These are phyloP conservation scores for Crocallis elinguaria DNA, from an alignment of 2,888 invertebrate species.

Conservation along the genomic window DNA sequence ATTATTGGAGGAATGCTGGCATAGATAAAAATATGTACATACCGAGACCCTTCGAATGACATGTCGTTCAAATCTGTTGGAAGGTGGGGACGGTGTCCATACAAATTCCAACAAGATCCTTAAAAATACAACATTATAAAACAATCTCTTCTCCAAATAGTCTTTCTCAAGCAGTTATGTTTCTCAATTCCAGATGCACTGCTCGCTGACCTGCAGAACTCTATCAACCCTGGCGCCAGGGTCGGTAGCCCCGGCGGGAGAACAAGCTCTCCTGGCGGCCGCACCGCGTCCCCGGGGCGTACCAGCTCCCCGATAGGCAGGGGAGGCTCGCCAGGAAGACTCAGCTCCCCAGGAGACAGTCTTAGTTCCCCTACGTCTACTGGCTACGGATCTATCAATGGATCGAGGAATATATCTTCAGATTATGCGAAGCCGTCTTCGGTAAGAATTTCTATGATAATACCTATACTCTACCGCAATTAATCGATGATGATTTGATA, in stretches of 20 bases:
- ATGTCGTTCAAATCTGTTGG: too few species aligned
- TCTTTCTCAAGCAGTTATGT: neutral
- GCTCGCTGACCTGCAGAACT: slow-evolving; percentile 97
- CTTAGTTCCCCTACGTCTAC: slow-evolving; percentile 83
- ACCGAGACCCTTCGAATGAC: too few species aligned
- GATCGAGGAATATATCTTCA: slow-evolving; percentile 81
- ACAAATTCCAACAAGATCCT: too few species aligned
- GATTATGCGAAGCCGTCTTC: slow-evolving; percentile 85
- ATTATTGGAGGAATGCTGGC: too few species aligned
- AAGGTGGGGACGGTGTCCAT: too few species aligned
- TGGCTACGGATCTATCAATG: slow-evolving; percentile 92
- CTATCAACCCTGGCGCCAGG: slow-evolving; percentile 88
- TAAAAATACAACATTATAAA: too few species aligned
- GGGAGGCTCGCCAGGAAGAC: slow-evolving; percentile 81
- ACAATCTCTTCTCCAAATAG: neutral
- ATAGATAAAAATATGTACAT: too few species aligned
- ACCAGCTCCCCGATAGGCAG: slow-evolving; percentile 53
- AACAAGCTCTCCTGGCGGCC: slow-evolving; percentile 80
- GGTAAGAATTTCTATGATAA: slow-evolving; percentile 74
- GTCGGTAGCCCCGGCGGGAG: slow-evolving; percentile 73
- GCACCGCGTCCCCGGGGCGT: slow-evolving; percentile 38
- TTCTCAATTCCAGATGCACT: slow-evolving; percentile 92
- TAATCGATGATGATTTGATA: too few species aligned
- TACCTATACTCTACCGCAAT: neutral
- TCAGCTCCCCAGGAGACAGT: slow-evolving; percentile 77